A percentile compares a stretch with the other conserved stretches of the same genome.
These are phyloP conservation scores for Phalacrocorax brasilianus DNA, from an alignment of 2,113 vertebrate species.

Conservation along the genomic window DNA sequence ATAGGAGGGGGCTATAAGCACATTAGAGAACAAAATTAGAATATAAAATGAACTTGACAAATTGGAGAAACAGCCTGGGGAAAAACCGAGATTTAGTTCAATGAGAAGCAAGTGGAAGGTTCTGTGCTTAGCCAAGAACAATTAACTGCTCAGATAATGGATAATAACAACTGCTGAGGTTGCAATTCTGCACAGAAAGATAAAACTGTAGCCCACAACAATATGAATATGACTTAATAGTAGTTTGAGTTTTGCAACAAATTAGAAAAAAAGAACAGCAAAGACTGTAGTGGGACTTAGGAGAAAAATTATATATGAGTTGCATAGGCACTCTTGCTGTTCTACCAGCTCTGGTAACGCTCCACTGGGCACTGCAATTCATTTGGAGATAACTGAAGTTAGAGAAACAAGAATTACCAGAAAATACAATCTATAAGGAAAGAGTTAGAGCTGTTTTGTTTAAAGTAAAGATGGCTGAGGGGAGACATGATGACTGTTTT, in stretches of 20 bases:
- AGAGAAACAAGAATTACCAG: background rate
- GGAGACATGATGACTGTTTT: background rate
- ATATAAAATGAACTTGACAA: slow-evolving; percentile 47
- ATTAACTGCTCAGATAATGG: slow-evolving; percentile 26
- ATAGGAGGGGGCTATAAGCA: slow-evolving; percentile 16
- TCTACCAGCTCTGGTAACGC: background rate
- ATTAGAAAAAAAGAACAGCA: background rate
- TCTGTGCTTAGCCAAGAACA: slow-evolving; percentile 12
- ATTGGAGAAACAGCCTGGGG: slow-evolving; percentile 28
- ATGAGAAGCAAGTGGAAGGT: slow-evolving; percentile 39
- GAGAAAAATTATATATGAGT: background rate
- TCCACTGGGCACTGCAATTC: background rate
- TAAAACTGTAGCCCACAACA: background rate
- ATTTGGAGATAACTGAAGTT: background rate
- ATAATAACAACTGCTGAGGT: background rate
- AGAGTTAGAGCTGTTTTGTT: background rate
- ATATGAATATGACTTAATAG: background rate
- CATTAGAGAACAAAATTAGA: slow-evolving; percentile 36
- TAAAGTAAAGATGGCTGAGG: background rate
- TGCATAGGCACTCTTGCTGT: background rate
- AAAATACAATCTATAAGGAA: background rate
- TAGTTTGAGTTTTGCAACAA: background rate
- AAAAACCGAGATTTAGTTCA: background rate
- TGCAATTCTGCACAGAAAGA: background rate
- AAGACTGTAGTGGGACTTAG: background rate